Evolutionary conservation across 1,140 invertebrate genomes (phyloP).

Genomic region (Orchesella cincta): DNA sequence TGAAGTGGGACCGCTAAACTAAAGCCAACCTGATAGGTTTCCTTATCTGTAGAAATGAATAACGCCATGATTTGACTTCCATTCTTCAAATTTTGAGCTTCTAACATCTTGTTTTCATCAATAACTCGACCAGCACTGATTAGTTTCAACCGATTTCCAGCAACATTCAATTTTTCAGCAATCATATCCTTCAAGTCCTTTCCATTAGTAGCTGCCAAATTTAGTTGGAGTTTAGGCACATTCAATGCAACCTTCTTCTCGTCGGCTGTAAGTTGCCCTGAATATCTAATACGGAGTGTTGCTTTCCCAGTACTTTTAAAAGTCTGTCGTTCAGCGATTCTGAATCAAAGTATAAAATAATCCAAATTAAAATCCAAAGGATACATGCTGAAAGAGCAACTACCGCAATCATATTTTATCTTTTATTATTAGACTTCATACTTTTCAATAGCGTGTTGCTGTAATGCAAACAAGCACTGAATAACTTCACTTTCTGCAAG

Average conservation of each 20-base stretch:
- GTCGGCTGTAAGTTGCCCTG: slow-evolving; percentile 47
- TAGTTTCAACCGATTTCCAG: slow-evolving; percentile 65
- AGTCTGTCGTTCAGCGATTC: slow-evolving; percentile 64
- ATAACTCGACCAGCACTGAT: slow-evolving; percentile 69
- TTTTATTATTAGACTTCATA: not conserved
- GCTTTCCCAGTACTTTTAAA: slow-evolving; percentile 68
- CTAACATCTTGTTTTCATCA: slow-evolving; percentile 59
- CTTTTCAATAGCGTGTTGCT: slow-evolving; percentile 67
- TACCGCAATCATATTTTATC: not conserved
- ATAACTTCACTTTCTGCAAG: slow-evolving; percentile 60
- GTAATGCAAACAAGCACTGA: slow-evolving; percentile 63
- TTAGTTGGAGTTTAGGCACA: slow-evolving; percentile 59
- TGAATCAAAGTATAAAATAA: not conserved
- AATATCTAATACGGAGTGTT: slow-evolving; percentile 64
- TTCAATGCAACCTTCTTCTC: slow-evolving; percentile 55
- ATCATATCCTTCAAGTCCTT: slow-evolving; percentile 62
- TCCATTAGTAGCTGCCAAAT: slow-evolving; percentile 58
- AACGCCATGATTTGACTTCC: slow-evolving; percentile 69
- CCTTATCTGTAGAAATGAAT: slow-evolving; percentile 59
- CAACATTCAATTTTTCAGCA: slow-evolving; percentile 58
- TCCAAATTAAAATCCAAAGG: not conserved
- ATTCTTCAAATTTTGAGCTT: slow-evolving; percentile 66
- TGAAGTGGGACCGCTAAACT: too few relatives aligned
- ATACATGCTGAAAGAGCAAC: not conserved
- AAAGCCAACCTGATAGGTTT: slow-evolving; percentile 52